Conservation (phyloP, 1,140 invertebrate species). For the Lutraria rhynchaena region DNA sequence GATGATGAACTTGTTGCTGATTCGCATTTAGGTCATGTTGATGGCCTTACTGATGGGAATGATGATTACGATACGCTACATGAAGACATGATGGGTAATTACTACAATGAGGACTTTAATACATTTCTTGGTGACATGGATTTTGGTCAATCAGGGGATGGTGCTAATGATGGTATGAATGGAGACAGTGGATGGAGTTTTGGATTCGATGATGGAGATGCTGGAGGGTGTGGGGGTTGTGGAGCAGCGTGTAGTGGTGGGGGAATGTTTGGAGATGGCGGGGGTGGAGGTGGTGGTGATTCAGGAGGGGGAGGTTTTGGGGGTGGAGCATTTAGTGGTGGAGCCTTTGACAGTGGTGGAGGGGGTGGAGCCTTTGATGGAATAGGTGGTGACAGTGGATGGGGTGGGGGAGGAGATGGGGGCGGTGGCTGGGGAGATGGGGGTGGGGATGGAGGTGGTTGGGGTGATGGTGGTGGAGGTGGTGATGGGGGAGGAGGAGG, state of each 20-base stretch:
- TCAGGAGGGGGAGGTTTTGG: background rate
- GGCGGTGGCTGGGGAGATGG: conserved; percentile 23
- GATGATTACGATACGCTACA: conserved; percentile 4
- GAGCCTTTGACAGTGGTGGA: conserved; percentile 20
- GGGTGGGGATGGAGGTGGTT: conserved; percentile 31
- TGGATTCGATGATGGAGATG: conserved; percentile 26
- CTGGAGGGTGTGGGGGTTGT: conserved; percentile 32
- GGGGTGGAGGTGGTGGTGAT: background rate
- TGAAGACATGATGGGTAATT: background rate
- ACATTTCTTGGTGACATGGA: conserved; percentile 36
- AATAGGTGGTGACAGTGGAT: conserved; percentile 38
- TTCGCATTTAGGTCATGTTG: background rate
- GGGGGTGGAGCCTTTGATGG: conserved; percentile 40
- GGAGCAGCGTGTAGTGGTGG: conserved; percentile 17
- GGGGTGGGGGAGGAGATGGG: conserved; percentile 23
- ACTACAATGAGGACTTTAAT: conserved; percentile 39
- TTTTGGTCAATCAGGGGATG: conserved; percentile 48
- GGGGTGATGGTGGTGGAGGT: conserved; percentile 23
- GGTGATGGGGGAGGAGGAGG: conserved; percentile 11
- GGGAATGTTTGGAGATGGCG: conserved; percentile 28
- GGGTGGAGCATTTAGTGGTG: conserved; percentile 6
- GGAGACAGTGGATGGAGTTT: background rate
- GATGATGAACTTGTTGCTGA: conserved; percentile 25
- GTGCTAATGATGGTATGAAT: conserved; percentile 57
- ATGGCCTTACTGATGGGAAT: background rate